These are phyloP conservation scores for Aurelia coerulea DNA, from an alignment of 30 jellyfish, hydroid and myxozoan species.

Conservation along the genomic window DNA sequence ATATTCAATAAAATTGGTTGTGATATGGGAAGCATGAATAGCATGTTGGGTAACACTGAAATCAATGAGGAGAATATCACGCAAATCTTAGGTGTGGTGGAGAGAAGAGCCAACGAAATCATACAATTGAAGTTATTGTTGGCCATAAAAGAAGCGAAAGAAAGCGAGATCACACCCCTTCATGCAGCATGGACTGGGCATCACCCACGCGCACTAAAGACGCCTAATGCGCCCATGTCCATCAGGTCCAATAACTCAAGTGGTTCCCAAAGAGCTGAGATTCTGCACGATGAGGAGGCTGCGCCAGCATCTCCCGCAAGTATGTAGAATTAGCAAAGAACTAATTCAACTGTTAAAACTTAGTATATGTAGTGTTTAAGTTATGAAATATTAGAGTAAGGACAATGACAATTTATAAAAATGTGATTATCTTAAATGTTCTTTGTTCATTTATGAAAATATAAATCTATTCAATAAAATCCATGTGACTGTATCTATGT, in stretches of 20 bases:
- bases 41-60: slow-evolving; percentile 69
- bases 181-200: slow-evolving; percentile 62
- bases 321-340: not conserved
- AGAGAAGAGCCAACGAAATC: slow-evolving; percentile 73
- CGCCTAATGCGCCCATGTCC: slow-evolving; percentile 14
- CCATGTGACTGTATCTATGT: too few species aligned
- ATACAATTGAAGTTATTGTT: slow-evolving; percentile 66
- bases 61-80: slow-evolving; percentile 76
- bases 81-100: slow-evolving; percentile 82
- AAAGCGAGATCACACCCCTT: slow-evolving; percentile 33
- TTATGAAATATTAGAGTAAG: too few species aligned
- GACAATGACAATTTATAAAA: too few species aligned
- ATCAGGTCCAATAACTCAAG: slow-evolving; percentile 22
- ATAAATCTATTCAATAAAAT: too few species aligned
- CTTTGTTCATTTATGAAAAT: too few species aligned
- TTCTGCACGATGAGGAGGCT: slow-evolving; percentile 61
- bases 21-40: slow-evolving; percentile 1
- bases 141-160: slow-evolving; percentile 59
- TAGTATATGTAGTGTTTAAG: not conserved
- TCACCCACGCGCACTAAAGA: not conserved
- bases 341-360: not conserved
- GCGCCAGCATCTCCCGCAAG: not conserved
- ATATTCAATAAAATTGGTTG: slow-evolving; percentile 15
- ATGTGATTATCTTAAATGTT: too few species aligned
- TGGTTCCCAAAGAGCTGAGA: slow-evolving; percentile 27